Base-by-base conservation (phyloP, 2,113 vertebrate species). In the Myotis brandtii region DNA sequence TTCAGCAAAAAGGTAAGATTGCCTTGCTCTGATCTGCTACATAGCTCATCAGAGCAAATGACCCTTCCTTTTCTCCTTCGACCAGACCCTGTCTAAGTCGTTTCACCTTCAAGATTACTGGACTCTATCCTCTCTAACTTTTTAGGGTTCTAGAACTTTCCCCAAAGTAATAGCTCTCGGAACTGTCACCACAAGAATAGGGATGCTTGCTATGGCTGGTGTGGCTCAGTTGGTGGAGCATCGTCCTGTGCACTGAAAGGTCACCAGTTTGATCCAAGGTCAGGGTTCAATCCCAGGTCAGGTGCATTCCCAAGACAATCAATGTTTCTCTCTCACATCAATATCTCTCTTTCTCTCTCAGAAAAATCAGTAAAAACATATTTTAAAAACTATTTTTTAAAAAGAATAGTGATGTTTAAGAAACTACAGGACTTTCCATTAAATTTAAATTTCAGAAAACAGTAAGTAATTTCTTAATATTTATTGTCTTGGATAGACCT, bases 21-120 rank as follows among this genome's bases (percentile, higher is more conserved):
- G 46, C n/a, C 18, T 77, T 14, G 23, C 17, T 46, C 5, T 70
- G 59, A 6, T 66, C 62, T 27, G 46, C 50, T 46, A 25, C 54
- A 90, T 30, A 56, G 67, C 40, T 92, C 83, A 59, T n/a, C 46
- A n/a, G 46, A 81, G 66, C 93, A 66, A 83, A 80, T 21, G 91
- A 52, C 7, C 12, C 52, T 62, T 82, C 30, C 32, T 54, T 87
- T 82, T 72, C 32, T 17, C 13, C 27, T 69, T 30, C 12, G 30
- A 50, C 32, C 27, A n/a, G 34, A 81, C 1, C 2, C 30, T 5
- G n/a, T 37, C 32, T 34, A 73, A 82, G 50, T 48, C 56, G 46
- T 52, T 66, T 85, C 14, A 82, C 59, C 77, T 46, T 62, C 64
- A 54, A 56, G 88, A 30, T 69, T 7, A 54, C 21, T 54, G 23